A percentile compares a stretch with the other conserved stretches of the same genome.
phyloP scores from a whole-genome alignment of 2,888 invertebrate genomes.

The Drosophila eohydei region DNA sequence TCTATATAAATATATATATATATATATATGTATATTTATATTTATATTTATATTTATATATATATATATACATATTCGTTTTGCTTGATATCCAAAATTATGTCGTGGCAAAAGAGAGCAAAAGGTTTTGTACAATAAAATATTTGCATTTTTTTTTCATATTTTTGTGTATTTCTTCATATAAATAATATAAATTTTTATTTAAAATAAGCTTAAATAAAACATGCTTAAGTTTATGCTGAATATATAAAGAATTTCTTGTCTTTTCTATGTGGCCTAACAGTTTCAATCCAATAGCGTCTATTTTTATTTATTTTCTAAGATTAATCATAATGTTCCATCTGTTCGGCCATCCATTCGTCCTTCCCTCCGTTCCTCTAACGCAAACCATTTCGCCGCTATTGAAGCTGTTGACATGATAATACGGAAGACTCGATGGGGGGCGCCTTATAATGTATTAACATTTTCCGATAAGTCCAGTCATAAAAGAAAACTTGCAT shows the following conservation, averaged over 20 bases:
- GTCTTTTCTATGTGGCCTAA: neutral
- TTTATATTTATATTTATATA: constrained; percentile 8
- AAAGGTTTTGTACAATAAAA: constrained; percentile 46
- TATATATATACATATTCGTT: neutral
- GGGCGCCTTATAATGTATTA: no score
- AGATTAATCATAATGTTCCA: no score
- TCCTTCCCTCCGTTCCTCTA: neutral
- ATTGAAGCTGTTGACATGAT: no score
- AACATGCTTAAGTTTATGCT: neutral
- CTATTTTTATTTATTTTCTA: no score
- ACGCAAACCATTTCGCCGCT: no score
- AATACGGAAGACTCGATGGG: no score
- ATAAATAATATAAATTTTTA: neutral
- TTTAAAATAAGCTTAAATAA: neutral
- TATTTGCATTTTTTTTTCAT: constrained; percentile 10
- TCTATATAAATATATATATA: constrained; percentile 4
- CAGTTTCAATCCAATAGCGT: no score
- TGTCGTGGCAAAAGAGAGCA: constrained; percentile 22
- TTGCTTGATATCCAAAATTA: constrained; percentile 30
- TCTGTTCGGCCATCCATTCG: no score
- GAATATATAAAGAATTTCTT: neutral
- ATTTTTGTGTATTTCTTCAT: neutral
- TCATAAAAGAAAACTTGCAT: no score
- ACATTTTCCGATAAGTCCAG: no score
- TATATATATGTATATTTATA: constrained; percentile 11